Evolutionary conservation across 1,140 invertebrate genomes (phyloP).

Genomic region (Neodiprion fabricii): DNA sequence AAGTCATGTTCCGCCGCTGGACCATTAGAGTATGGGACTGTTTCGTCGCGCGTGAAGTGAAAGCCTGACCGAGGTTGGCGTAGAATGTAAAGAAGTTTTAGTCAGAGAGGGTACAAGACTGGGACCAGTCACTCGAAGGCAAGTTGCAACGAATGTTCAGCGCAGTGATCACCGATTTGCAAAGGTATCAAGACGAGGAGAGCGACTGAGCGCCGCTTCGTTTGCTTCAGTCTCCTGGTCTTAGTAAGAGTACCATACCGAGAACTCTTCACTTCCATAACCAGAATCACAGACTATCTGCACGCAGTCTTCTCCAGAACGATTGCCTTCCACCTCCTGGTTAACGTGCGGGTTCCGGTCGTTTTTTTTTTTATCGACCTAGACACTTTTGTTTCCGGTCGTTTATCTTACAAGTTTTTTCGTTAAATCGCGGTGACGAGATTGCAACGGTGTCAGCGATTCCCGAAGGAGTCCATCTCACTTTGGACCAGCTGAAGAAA

Average conservation of each 20-base stretch:
- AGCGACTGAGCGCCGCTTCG: neutral
- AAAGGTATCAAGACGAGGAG: conserved; percentile 2
- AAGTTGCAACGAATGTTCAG: conserved; percentile 54
- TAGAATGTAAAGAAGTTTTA: conserved; percentile 56
- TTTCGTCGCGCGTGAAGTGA: conserved; percentile 47
- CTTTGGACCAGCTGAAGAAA: neutral
- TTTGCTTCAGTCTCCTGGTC: conserved; percentile 16
- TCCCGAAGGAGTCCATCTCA: neutral
- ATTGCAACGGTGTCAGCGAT: neutral
- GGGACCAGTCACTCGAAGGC: conserved; percentile 54
- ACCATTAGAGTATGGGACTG: conserved; percentile 29
- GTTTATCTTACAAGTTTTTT: no score
- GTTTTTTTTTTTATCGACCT: neutral
- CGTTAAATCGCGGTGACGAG: neutral
- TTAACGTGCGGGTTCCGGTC: neutral
- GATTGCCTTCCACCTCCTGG: neutral
- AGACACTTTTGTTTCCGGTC: neutral
- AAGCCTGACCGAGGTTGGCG: conserved; percentile 52
- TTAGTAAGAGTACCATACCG: conserved; percentile 5
- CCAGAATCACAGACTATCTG: neutral
- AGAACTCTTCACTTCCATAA: conserved; percentile 6
- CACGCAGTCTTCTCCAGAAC: conserved; percentile 11
- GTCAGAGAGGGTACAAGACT: conserved; percentile 47
- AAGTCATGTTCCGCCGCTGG: conserved; percentile 27
- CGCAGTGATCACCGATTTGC: conserved; percentile 31